Percentiles rank a stretch among this genome's conserved stretches.
These are phyloP conservation scores for Drosophila falleni DNA, from an alignment of 2,888 invertebrate species.

Conservation along the genomic window DNA sequence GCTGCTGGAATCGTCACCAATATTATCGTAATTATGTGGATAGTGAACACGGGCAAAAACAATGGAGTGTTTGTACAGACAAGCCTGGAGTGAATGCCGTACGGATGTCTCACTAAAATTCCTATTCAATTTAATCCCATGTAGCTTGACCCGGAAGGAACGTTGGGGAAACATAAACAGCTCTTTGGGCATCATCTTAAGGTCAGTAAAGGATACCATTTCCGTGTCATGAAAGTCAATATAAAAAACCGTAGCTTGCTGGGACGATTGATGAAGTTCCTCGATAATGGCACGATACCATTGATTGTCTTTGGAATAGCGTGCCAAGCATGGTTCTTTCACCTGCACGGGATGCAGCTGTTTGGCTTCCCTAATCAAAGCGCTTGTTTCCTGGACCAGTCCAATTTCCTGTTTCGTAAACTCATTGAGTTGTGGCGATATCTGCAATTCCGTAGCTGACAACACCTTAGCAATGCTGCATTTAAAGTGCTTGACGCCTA, in stretches of 20 bases:
- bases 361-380: conserved; percentile 85
- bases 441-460: conserved; percentile 74
- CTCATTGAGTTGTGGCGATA: conserved; percentile 83
- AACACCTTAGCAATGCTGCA: conserved; percentile 77
- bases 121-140: conserved; percentile 84
- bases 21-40: conserved; percentile 30
- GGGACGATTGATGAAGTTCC: conserved; percentile 85
- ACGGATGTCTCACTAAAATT: conserved; percentile 82
- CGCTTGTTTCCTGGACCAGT: conserved; percentile 86
- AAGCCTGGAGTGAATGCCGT: conserved; percentile 66
- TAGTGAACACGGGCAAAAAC: conserved; percentile 72
- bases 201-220: conserved; percentile 85
- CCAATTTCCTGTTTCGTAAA: conserved; percentile 85
- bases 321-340: conserved; percentile 87
- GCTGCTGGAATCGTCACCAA: not conserved
- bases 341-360: conserved; percentile 83
- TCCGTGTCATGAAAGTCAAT: conserved; percentile 92
- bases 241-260: conserved; percentile 88
- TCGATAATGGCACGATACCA: conserved; percentile 91
- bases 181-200: conserved; percentile 86
- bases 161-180: conserved; percentile 87
- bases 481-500: conserved; percentile 72
- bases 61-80: conserved; percentile 52
- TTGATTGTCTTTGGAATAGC: conserved; percentile 87
- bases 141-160: conserved; percentile 86